These are phyloP conservation scores for Sebastes trivittatus DNA, from an alignment of 2,797 vertebrate genomes.

Conservation along the genomic window DNA sequence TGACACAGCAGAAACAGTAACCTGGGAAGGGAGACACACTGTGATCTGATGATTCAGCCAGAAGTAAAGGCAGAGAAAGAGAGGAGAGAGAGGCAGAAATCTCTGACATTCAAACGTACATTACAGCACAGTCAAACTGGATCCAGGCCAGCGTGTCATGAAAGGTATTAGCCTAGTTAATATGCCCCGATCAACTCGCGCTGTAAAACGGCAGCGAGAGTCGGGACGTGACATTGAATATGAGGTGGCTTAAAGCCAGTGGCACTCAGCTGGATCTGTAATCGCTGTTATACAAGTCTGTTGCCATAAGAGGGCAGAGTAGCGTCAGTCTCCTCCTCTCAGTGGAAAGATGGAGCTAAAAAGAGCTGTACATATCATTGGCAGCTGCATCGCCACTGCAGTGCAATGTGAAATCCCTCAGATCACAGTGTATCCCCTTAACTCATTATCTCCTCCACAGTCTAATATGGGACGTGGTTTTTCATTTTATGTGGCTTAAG, in stretches of 20 bases:
- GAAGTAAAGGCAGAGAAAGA: slow-evolving; percentile 55
- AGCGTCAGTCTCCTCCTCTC: slow-evolving; percentile 45
- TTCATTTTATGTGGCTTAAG: neutral
- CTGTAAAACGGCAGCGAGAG: slow-evolving; percentile 56
- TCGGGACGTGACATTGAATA: slow-evolving; percentile 60
- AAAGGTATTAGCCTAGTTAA: slow-evolving; percentile 62
- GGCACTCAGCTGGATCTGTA: slow-evolving; percentile 25
- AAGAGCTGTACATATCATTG: slow-evolving; percentile 65
- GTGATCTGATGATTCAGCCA: slow-evolving; percentile 83
- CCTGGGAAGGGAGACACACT: slow-evolving; percentile 80
- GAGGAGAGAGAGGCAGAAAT: slow-evolving; percentile 26
- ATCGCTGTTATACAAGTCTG: slow-evolving; percentile 41
- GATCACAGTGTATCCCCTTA: slow-evolving; percentile 49
- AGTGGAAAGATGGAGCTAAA: slow-evolving; percentile 55
- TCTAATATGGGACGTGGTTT: neutral
- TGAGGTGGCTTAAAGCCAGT: slow-evolving; percentile 46
- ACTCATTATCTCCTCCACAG: slow-evolving; percentile 21
- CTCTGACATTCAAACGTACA: slow-evolving; percentile 78
- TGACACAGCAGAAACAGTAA: slow-evolving; percentile 83
- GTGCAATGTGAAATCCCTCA: slow-evolving; percentile 62
- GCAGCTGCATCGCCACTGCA: slow-evolving; percentile 70
- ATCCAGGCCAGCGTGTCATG: slow-evolving; percentile 55
- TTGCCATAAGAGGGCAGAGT: slow-evolving; percentile 74
- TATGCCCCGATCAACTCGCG: slow-evolving; percentile 54
- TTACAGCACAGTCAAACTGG: slow-evolving; percentile 61